Conservation (phyloP, 2,797 vertebrate genomes). For the Ctenosaura bakeri region DNA sequence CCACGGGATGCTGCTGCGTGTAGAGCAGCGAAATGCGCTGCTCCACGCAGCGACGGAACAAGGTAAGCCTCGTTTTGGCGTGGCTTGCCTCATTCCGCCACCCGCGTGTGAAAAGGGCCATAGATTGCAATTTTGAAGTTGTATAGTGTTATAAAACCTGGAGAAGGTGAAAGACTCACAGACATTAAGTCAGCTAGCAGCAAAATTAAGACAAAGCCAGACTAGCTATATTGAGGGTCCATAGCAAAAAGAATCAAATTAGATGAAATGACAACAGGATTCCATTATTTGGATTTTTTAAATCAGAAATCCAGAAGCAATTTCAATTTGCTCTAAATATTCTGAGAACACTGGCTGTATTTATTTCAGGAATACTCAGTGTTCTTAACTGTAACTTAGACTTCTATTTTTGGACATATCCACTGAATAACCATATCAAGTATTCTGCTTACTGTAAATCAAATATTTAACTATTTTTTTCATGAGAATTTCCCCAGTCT, state of each 20-base stretch:
- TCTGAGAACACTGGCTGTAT: slow-evolving; percentile 17
- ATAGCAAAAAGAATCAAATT: slow-evolving; percentile 12
- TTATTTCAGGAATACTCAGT: slow-evolving; percentile 34
- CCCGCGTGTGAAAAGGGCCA: too few relatives aligned
- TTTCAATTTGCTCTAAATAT: not conserved
- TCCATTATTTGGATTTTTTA: slow-evolving; percentile 13
- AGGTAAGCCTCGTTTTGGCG: too few relatives aligned
- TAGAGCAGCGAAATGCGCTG: too few relatives aligned
- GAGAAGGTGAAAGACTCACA: slow-evolving; percentile 35
- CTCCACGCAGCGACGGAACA: too few relatives aligned
- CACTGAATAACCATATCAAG: slow-evolving; percentile 29
- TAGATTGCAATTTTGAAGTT: slow-evolving; percentile 57
- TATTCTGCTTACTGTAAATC: not conserved
- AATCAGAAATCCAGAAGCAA: slow-evolving; percentile 23
- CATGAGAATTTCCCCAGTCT: slow-evolving; percentile 3
- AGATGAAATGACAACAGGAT: slow-evolving; percentile 16
- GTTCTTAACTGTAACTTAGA: rapidly evolving
- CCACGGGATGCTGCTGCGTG: too few relatives aligned
- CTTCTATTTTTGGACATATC: not conserved
- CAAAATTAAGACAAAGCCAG: not conserved
- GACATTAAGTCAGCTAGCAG: slow-evolving; percentile 48
- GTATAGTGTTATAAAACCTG: slow-evolving; percentile 33
- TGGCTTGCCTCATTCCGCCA: too few relatives aligned
- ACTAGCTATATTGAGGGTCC: slow-evolving; percentile 40
- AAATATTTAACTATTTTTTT: not conserved